Base-by-base conservation (phyloP, 2,113 vertebrate genomes). In the Archocentrus centrarchus region DNA sequence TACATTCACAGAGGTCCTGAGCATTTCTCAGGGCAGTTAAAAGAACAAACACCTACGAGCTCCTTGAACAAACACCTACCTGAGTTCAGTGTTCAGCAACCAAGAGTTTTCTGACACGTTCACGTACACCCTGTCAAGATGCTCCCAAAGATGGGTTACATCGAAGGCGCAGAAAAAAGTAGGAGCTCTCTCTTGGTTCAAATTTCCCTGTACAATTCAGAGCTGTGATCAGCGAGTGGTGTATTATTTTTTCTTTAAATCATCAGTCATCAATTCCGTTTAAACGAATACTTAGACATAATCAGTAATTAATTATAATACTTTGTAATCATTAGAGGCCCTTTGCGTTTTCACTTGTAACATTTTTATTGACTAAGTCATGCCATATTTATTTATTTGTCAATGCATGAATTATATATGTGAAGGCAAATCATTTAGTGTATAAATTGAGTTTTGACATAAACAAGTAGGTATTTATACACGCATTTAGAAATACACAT, bases 181-280 rank as follows among this genome's bases (percentile, higher is more conserved):
- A 80, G 8, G 79, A 79, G 1, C 11, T 59, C 61, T 76, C 76
- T 86, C 90, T 86, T 22, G 1, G 8, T 63, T 55, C 27, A 3
- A 55, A n/a, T 55, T 55, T 73, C 18, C 50, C 3, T 55, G 68
- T 53, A 53, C 27, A 11, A 32, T 35, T 73, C 27, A 32, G 47
- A 73, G 68, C 20, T 13, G 11, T 2, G 8, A 18, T 35, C n/a
- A 32, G 50, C 66, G 8, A 70, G 22, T 18, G 22, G 9, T 17
- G 41, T 50, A 17, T 70, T 50, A 50, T 50, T 50, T 70, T 30
- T 70, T 50, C 41, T 53, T 30, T 0, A 32, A 32, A 20, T 44
- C 15, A 70, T 8, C 44, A 32, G 66, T 53, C 50, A 70, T 53
- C 24, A 32, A 32, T 6, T 55, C 68, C 55, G 11, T 73, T 32